Base-by-base conservation (phyloP, 2,113 vertebrate species). In the Micromys minutus region DNA sequence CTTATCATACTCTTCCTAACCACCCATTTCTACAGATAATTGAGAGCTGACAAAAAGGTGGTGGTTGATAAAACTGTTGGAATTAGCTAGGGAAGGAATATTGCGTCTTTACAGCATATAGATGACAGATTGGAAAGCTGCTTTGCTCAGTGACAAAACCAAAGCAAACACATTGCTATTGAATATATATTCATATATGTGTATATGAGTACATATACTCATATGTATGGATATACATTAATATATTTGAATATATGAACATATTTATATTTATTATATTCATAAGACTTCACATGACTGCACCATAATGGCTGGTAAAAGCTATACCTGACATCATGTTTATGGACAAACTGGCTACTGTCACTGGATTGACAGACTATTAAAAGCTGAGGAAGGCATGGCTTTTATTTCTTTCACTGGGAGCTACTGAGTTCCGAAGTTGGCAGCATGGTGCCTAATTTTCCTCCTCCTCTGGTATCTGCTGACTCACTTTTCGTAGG, bases 271-370 rank as follows among this genome's bases (percentile, higher is more conserved):
- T n/a, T n/a, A n/a, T n/a, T n/a, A n/a, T n/a, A n/a, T n/a, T n/a
- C n/a, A n/a, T n/a, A n/a, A n/a, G n/a, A n/a, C 11, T n/a, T 74
- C 96, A 98, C 36, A 81, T 98, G 97, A 98, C 98, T 98, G 97
- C 93, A 96, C 79, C 72, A 5, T 90, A 97, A 97, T 97, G 96
- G 96, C 98, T 98, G 97, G 97, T 97, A 98, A 98, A 98, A 98
- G 93, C 80, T 92, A 94, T 98, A 98, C 98, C 91, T 98, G 97
- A 97, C 98, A 98, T 98, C 93, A 97, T 98, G 97, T 98, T 98
- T 98, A 96, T 96, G 96, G 95, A 97, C 52, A 97, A 97, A 98
- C 81, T 94, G 98, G 95, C 97, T 98, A 98, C 97, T 98, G 90
- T 97, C 98, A 95, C 93, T 95, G 97, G 97, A 94, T 97, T 45